These are phyloP conservation scores for Agrochola lota DNA, from an alignment of 2,888 invertebrate genomes.

Conservation along the genomic window DNA sequence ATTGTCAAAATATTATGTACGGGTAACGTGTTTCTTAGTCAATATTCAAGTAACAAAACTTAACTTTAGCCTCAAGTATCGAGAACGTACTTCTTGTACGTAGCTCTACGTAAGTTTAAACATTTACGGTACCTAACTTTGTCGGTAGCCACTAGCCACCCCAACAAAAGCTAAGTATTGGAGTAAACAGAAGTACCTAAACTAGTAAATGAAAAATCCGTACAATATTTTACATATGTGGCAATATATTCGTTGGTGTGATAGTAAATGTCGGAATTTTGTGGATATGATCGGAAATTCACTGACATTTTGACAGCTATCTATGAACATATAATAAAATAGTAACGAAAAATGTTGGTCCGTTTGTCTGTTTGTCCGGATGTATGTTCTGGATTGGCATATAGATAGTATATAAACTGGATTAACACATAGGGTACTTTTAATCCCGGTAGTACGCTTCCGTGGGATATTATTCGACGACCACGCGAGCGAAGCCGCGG, in stretches of 20 bases:
- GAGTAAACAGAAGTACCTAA: neutral
- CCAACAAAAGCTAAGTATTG: neutral
- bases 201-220: neutral
- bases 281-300: neutral
- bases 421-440: neutral
- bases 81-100: neutral
- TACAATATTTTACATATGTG: neutral
- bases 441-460: neutral
- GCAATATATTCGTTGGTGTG: neutral
- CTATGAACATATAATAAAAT: neutral
- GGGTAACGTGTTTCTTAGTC: neutral
- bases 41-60: neutral
- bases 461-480: neutral
- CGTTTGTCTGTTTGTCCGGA: neutral
- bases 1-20: neutral
- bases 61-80: neutral
- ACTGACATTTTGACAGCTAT: neutral
- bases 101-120: neutral
- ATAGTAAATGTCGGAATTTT: neutral
- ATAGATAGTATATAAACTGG: too few species aligned
- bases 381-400: neutral
- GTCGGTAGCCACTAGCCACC: neutral
- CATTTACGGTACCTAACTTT: constrained; percentile 1
- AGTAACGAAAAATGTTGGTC: neutral
- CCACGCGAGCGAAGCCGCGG: neutral